These are phyloP conservation scores for Ceyx melanurus DNA, from an alignment of 2,113 vertebrate genomes.

Conservation along the genomic window DNA sequence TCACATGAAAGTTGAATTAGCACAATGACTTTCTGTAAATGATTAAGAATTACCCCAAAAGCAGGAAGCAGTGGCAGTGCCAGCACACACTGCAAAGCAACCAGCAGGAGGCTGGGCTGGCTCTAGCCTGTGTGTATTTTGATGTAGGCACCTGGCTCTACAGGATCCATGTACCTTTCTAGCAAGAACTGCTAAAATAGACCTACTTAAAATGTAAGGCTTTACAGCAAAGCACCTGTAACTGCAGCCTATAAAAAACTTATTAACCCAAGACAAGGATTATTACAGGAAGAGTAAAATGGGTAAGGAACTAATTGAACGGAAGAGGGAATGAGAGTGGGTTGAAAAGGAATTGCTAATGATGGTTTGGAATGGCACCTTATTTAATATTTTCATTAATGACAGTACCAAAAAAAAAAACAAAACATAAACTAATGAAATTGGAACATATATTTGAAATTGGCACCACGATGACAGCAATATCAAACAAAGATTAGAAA, in stretches of 20 bases:
- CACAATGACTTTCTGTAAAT: background rate
- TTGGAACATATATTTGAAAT: constrained; percentile 6
- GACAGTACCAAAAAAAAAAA: background rate
- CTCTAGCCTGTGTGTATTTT: accelerated
- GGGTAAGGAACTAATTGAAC: background rate
- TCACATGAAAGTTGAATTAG: background rate
- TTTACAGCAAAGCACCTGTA: background rate
- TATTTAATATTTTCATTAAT: constrained; percentile 34
- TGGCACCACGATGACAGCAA: background rate
- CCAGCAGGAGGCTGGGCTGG: background rate
- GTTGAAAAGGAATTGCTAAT: constrained; percentile 11
- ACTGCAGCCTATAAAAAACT: background rate
- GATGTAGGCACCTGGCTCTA: background rate
- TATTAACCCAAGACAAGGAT: background rate
- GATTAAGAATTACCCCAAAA: background rate
- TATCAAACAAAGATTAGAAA: background rate
- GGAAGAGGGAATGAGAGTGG: background rate
- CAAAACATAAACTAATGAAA: background rate
- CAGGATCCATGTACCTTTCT: background rate
- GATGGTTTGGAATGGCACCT: background rate
- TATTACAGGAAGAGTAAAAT: background rate
- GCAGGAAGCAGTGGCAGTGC: background rate
- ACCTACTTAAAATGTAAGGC: background rate
- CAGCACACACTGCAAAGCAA: background rate
- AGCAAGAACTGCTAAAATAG: background rate